Evolutionary conservation across 1,140 invertebrate genomes (phyloP).

Genomic region (Drosophila murphyi): DNA sequence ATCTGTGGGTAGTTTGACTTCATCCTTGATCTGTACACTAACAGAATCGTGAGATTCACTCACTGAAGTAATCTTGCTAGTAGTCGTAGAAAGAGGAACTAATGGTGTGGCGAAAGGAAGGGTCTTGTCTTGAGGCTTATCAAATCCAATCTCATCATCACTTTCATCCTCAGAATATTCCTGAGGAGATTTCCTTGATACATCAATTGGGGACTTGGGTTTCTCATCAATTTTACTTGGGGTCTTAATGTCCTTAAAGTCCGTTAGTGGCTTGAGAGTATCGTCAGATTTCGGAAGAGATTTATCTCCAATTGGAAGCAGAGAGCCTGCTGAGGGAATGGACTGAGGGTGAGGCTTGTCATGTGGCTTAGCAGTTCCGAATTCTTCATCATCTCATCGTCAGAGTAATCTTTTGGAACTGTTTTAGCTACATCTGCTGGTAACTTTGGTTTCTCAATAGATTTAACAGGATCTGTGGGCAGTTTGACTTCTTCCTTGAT

Average conservation of each 20-base stretch:
- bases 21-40: no score
- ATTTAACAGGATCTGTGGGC: neutral
- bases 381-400: no score
- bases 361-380: no score
- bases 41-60: no score
- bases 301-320: slow-evolving; percentile 13
- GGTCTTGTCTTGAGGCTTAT: neutral
- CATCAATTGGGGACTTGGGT: neutral
- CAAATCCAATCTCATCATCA: neutral
- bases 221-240: slow-evolving; percentile 4
- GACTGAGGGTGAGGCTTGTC: neutral
- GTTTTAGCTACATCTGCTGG: neutral
- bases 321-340: no score
- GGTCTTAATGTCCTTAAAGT: neutral
- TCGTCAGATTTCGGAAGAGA: slow-evolving; percentile 1
- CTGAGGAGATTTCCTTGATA: neutral
- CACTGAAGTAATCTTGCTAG: no score
- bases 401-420: no score
- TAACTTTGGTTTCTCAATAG: slow-evolving; percentile 6
- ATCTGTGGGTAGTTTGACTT: neutral
- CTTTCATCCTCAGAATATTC: neutral
- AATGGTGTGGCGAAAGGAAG: neutral
- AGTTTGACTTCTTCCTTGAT: neutral
- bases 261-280: slow-evolving; percentile 2
- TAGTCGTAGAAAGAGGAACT: no score